These are phyloP conservation scores for Mycalesis mineus DNA, from an alignment of 2,888 invertebrate species.

Conservation along the genomic window DNA sequence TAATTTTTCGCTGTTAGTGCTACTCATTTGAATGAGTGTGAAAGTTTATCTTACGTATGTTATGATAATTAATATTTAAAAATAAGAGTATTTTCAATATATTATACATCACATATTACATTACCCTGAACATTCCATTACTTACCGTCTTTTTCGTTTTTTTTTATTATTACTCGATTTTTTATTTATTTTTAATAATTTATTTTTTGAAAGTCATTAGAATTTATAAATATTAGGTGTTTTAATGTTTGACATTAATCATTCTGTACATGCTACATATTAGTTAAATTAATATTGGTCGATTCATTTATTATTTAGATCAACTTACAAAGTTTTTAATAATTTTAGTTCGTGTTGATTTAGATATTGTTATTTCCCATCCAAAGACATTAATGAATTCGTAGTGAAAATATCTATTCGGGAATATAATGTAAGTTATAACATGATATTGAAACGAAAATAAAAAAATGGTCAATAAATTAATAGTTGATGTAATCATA, in stretches of 20 bases:
- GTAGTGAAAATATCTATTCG: constrained; percentile 27
- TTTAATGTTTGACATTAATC: constrained; percentile 3
- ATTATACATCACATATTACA: constrained; percentile 45
- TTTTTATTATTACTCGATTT: constrained; percentile 27
- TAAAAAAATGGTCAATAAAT: constrained; percentile 43
- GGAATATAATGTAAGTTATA: constrained; percentile 27
- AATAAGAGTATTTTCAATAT: constrained; percentile 51
- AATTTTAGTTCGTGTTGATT: constrained; percentile 17
- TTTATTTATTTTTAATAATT: constrained; percentile 15
- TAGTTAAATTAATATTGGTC: constrained; percentile 2
- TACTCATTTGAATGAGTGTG: constrained; percentile 50
- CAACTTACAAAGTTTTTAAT: constrained; percentile 20
- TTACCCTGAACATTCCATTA: constrained; percentile 57
- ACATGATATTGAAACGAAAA: constrained; percentile 43
- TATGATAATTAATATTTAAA: constrained; percentile 36
- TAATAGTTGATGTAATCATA: constrained; percentile 43
- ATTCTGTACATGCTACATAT: not conserved
- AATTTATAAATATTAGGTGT: not conserved
- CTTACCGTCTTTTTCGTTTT: constrained; percentile 38
- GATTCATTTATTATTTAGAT: not conserved
- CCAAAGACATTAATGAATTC: constrained; percentile 30
- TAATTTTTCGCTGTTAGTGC: constrained; percentile 41
- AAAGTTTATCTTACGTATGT: constrained; percentile 44
- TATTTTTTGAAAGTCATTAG: constrained; percentile 16
- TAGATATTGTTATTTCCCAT: constrained; percentile 26